Conservation (phyloP, 2,797 vertebrate genomes). For the Pipistrellus kuhlii region DNA sequence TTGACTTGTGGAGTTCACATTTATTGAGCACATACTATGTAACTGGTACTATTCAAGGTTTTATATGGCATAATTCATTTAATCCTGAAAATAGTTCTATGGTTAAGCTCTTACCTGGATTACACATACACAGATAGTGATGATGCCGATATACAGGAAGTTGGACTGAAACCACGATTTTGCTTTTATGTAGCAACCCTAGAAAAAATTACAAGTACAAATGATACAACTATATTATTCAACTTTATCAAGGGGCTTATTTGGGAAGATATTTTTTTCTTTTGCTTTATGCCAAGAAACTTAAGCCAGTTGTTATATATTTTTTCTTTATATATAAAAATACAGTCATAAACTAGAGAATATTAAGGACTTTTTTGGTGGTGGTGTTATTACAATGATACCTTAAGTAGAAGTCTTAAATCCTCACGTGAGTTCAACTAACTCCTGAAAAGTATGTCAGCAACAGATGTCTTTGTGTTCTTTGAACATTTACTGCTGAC, state of each 20-base stretch:
- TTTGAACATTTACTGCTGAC: slow-evolving; percentile 12
- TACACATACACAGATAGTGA: slow-evolving; percentile 83
- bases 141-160: slow-evolving; percentile 84
- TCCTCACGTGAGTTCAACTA: slow-evolving; percentile 28
- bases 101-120: slow-evolving; percentile 82
- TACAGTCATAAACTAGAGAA: background rate
- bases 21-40: background rate
- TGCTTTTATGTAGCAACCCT: slow-evolving; percentile 80
- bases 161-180: slow-evolving; percentile 82
- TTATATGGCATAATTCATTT: background rate
- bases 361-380: background rate
- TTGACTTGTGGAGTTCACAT: background rate
- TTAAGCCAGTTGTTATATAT: background rate
- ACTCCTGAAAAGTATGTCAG: background rate
- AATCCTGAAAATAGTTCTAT: background rate
- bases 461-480: background rate
- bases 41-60: background rate
- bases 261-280: background rate
- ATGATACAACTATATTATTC: background rate
- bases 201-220: slow-evolving; percentile 62
- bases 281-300: slow-evolving; percentile 35
- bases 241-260: slow-evolving; percentile 25
- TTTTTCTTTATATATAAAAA: slow-evolving; percentile 21
- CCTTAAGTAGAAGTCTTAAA: background rate
- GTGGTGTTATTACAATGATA: background rate